These are phyloP conservation scores for Pipistrellus pipistrellus DNA, from an alignment of 2,797 vertebrate species.

Conservation along the genomic window DNA sequence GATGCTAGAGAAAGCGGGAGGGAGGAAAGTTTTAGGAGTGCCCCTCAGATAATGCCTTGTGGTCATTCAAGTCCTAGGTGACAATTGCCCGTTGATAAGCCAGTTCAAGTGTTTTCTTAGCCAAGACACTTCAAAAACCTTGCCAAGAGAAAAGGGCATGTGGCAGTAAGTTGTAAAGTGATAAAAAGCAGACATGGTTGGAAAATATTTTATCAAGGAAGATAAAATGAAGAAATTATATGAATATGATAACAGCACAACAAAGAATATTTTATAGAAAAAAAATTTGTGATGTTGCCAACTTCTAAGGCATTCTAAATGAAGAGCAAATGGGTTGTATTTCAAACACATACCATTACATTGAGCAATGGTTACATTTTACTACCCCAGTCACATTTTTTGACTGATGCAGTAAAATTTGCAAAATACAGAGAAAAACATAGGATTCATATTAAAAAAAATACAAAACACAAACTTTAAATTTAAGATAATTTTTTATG, in stretches of 20 bases:
- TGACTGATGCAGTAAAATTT: conserved; percentile 89
- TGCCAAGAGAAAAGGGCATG: conserved; percentile 84
- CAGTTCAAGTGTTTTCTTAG: conserved; percentile 81
- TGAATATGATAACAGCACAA: conserved; percentile 84
- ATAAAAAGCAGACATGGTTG: conserved; percentile 85
- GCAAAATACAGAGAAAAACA: conserved; percentile 89
- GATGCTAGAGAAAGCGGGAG: conserved; percentile 65
- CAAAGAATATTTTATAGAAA: conserved; percentile 85
- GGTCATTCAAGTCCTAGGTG: conserved; percentile 79
- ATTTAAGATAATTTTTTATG: conserved; percentile 86
- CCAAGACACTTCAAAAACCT: conserved; percentile 85
- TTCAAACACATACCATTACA: conserved; percentile 91
- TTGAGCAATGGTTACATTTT: conserved; percentile 88
- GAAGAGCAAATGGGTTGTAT: conserved; percentile 90
- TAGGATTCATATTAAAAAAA: conserved; percentile 81
- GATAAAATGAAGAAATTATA: conserved; percentile 87
- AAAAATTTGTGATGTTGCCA: conserved; percentile 85
- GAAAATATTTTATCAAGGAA: conserved; percentile 88
- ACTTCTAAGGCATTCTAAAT: conserved; percentile 85
- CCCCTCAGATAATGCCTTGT: conserved; percentile 75
- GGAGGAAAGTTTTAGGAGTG: conserved; percentile 73
- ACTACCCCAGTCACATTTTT: conserved; percentile 88
- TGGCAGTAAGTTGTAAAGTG: conserved; percentile 86
- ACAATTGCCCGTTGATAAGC: conserved; percentile 82
- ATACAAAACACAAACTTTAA: conserved; percentile 70